phyloP scores from a whole-genome alignment of 2,113 vertebrate species.

The Phyllopteryx taeniolatus region DNA sequence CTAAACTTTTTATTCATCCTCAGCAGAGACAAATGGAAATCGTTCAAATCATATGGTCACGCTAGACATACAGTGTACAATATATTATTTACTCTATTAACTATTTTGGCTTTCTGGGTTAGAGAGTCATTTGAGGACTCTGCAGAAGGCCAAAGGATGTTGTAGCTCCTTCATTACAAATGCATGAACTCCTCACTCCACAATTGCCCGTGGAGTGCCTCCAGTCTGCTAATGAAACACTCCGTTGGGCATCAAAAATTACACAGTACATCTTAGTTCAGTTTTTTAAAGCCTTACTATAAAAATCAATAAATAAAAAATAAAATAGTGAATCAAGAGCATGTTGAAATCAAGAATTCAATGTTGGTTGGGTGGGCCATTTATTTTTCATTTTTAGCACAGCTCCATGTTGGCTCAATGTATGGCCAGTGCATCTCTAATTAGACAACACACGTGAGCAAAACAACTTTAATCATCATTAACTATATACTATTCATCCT shows the following conservation, averaged over 20 bases:
- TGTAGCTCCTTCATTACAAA: slow-evolving; percentile 37
- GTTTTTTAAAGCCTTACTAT: slow-evolving; percentile 14
- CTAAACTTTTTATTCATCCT: slow-evolving; percentile 56
- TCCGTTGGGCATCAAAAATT: slow-evolving; percentile 41
- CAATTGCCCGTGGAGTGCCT: slow-evolving; percentile 43
- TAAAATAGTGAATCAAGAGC: not conserved
- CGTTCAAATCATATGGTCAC: slow-evolving; percentile 14
- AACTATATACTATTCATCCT: too few relatives aligned
- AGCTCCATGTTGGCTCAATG: not conserved
- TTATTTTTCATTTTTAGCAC: not conserved
- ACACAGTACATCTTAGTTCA: slow-evolving; percentile 37
- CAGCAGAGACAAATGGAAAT: slow-evolving; percentile 44
- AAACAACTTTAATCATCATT: too few relatives aligned
- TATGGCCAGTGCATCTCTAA: too few relatives aligned
- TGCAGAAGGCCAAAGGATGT: slow-evolving; percentile 39
- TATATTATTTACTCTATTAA: slow-evolving; percentile 6
- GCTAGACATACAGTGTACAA: slow-evolving; percentile 9
- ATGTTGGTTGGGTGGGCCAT: too few relatives aligned
- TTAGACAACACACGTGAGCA: too few relatives aligned
- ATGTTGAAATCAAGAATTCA: not conserved
- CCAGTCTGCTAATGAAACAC: slow-evolving; percentile 46
- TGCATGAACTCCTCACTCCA: slow-evolving; percentile 48
- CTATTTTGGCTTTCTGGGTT: slow-evolving; percentile 21
- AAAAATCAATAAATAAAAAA: slow-evolving; percentile 1
- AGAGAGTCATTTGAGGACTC: slow-evolving; percentile 39